A percentile compares a stretch with the other conserved stretches of the same genome.
Evolutionary conservation across 2,797 vertebrate genomes (phyloP).

Genomic region (Alfaro cultratus): DNA sequence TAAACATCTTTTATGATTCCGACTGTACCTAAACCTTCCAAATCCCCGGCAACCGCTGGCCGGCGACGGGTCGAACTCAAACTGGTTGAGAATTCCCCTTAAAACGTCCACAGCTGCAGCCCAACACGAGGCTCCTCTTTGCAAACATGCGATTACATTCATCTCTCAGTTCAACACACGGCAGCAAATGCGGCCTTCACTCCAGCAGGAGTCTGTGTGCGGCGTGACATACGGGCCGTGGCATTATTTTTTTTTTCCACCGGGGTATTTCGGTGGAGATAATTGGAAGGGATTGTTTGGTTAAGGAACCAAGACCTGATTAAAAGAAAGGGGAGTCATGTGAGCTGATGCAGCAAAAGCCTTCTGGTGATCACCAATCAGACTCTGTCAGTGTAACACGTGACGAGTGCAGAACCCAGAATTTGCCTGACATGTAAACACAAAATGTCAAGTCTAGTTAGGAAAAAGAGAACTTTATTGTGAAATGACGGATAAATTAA

Average conservation of each 20-base stretch:
- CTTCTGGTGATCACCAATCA: not conserved
- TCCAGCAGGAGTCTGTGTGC: conserved; percentile 2
- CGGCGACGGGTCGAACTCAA: not conserved
- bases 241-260: conserved; percentile 8
- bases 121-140: not conserved
- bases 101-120: not conserved
- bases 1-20: not conserved
- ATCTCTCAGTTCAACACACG: conserved; percentile 19
- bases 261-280: conserved; percentile 21
- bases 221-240: not conserved
- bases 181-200: not conserved
- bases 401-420: not conserved
- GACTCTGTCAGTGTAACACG: not conserved
- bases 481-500: not conserved
- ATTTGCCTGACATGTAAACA: not conserved
- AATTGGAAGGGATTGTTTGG: conserved; percentile 16
- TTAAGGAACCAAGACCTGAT: conserved; percentile 32
- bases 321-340: conserved; percentile 16
- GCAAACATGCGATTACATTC: conserved; percentile 21
- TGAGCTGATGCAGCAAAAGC: conserved; percentile 13
- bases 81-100: conserved; percentile 5
- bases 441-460: not conserved
- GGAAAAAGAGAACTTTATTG: conserved; percentile 32
- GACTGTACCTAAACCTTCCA: not conserved
- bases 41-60: not conserved